phyloP scores from a whole-genome alignment of 2,797 vertebrate species.

The Argyrosomus regius region DNA sequence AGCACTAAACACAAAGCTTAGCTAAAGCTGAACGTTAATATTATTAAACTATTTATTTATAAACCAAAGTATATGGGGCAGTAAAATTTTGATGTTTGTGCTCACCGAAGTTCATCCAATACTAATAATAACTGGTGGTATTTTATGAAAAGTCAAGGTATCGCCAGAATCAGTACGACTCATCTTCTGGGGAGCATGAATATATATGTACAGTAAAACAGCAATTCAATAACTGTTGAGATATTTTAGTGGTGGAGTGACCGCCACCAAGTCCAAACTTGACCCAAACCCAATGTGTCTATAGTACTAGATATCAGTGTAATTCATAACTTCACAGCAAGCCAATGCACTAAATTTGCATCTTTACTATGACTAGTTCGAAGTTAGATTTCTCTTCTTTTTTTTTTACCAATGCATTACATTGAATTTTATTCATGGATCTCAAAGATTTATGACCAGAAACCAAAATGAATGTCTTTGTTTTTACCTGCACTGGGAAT shows the following conservation, averaged over 20 bases:
- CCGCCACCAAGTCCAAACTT: not conserved
- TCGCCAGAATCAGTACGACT: not conserved
- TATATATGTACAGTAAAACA: not conserved
- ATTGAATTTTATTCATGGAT: not conserved
- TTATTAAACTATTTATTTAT: not conserved
- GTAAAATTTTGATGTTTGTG: too few relatives aligned
- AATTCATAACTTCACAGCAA: not conserved
- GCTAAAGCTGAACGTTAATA: not conserved
- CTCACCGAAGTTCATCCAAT: not conserved
- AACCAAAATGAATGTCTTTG: not conserved
- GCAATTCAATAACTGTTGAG: not conserved
- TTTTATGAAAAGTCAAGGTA: not conserved
- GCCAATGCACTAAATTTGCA: not conserved
- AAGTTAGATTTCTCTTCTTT: not conserved
- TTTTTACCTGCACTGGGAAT: not conserved
- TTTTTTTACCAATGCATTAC: not conserved
- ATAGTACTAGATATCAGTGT: not conserved
- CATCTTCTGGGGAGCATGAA: not conserved
- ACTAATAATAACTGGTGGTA: not conserved
- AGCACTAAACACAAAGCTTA: not conserved
- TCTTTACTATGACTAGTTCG: not conserved
- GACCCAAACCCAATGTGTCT: not conserved
- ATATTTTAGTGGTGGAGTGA: not conserved
- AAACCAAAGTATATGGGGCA: not conserved
- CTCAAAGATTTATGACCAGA: constrained; percentile 4